Evolutionary conservation across 2,888 invertebrate genomes (phyloP).

Genomic region (Xanthia togata): DNA sequence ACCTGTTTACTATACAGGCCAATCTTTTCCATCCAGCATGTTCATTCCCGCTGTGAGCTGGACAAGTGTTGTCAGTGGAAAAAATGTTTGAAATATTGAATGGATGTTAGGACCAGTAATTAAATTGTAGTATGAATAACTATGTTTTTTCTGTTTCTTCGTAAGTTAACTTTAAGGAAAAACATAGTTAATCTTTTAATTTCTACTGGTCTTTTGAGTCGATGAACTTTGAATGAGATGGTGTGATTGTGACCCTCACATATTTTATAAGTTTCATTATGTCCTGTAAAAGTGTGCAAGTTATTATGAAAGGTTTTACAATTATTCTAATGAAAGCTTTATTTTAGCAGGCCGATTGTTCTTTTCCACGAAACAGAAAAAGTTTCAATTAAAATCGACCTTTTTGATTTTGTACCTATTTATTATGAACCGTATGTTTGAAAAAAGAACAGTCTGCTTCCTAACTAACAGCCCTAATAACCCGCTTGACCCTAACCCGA

Average conservation of each 20-base stretch:
- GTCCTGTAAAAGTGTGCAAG: slow-evolving; percentile 49
- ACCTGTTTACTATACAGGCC: slow-evolving; percentile 76
- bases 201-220: slow-evolving; percentile 36
- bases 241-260: slow-evolving; percentile 11
- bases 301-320: slow-evolving; percentile 45
- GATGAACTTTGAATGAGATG: slow-evolving; percentile 9
- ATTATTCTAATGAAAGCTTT: slow-evolving; percentile 63
- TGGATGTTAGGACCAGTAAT: slow-evolving; percentile 42
- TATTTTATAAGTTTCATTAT: slow-evolving; percentile 17
- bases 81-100: slow-evolving; percentile 34
- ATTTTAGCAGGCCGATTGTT: slow-evolving; percentile 68
- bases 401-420: not conserved
- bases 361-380: slow-evolving; percentile 29
- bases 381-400: too few species aligned
- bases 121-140: slow-evolving; percentile 3
- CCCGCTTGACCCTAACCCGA: slow-evolving; percentile 87
- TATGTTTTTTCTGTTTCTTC: slow-evolving; percentile 18
- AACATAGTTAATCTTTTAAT: slow-evolving; percentile 20
- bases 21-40: slow-evolving; percentile 82
- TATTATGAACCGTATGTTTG: not conserved
- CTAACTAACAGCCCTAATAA: slow-evolving; percentile 89
- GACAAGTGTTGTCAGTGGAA: slow-evolving; percentile 74
- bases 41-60: slow-evolving; percentile 79
- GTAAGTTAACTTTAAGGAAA: slow-evolving; percentile 13
- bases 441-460: slow-evolving; percentile 71